Base-by-base conservation (phyloP, 2,113 vertebrate species). In the Cromileptes altivelis region DNA sequence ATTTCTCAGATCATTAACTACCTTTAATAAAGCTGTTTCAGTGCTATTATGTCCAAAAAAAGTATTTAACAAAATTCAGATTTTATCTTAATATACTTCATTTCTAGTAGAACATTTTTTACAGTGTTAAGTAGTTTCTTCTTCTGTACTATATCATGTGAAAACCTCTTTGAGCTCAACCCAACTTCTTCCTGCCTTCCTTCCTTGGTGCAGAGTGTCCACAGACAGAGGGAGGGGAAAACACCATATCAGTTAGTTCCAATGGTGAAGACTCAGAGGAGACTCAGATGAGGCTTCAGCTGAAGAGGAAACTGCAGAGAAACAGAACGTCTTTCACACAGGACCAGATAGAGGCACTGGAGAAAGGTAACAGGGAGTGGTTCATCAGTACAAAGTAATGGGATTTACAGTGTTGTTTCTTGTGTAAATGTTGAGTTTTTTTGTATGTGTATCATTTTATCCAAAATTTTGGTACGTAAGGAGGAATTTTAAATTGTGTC, bases 251-350 rank as follows among this genome's bases (percentile, higher is more conserved):
- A 68, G 97, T 97, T 77, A 97, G 97, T 88, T 97, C 98, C 10
- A 98, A 97, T 0, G 97, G 97, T 13, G 97, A 99, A 73, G 98
- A 99, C 75, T 98, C 98, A 7, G 98, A 99, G 1, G 98, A 99
- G 89, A 98, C 98, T 75, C 97, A 99, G 92, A 98, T 99, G 97
- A 96, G 98, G 87, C 98, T 99, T 84, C 98, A 99, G 94, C 94
- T 99, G 81, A 99, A 99, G 95, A 95, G 98, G 84, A 99, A 99
- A 91, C 94, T 99, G 71, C 98, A 99, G 90, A 97, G 98, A 92
- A 99, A 99, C 93, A 96, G 98, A 87, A 99, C 98, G 60, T 99
- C 98, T 12, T 99, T 99, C 85, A 99, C 98, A 76, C 98, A 99
- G 93, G 98, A 99, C 90, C 98, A 99, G 95, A 99, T 99, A 62